A percentile compares a stretch with the other conserved stretches of the same genome.
Evolutionary conservation across 2,797 vertebrate species (phyloP).

Genomic region (Cetoscarus ocellatus): DNA sequence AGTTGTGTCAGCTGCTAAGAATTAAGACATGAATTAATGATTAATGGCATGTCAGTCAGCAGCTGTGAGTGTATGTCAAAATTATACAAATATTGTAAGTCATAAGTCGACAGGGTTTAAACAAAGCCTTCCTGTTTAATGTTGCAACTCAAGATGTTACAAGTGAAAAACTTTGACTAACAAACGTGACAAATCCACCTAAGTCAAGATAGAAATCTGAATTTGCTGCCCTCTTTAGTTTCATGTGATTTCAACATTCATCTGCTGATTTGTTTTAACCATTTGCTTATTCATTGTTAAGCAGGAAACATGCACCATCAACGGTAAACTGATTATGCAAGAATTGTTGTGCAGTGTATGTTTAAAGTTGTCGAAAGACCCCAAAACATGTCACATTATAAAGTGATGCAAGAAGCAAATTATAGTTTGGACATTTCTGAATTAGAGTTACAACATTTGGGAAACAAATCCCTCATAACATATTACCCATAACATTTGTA

Average conservation of each 20-base stretch:
- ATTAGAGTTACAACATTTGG: slow-evolving; percentile 20
- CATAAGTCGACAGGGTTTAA: slow-evolving; percentile 14
- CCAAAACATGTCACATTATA: neutral
- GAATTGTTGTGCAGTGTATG: neutral
- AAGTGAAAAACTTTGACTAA: neutral
- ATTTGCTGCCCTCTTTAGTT: neutral
- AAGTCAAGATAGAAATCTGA: slow-evolving; percentile 4
- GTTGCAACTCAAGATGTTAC: slow-evolving; percentile 20
- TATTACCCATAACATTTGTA: slow-evolving; percentile 41
- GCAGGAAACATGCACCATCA: neutral
- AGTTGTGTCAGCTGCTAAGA: slow-evolving; percentile 19
- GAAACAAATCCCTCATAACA: slow-evolving; percentile 23
- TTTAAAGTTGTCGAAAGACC: neutral
- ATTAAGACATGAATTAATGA: slow-evolving; percentile 10
- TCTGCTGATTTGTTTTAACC: neutral
- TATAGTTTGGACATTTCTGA: slow-evolving; percentile 6
- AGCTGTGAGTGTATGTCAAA: slow-evolving; percentile 8
- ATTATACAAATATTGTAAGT: slow-evolving; percentile 28
- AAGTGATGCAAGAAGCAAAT: neutral
- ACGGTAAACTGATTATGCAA: neutral
- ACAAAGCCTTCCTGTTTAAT: slow-evolving; percentile 26
- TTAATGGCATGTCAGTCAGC: slow-evolving; percentile 2
- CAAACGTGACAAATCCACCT: slow-evolving; percentile 2
- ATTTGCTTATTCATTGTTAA: neutral
- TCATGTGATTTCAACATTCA: neutral